Conservation (phyloP, 2,888 invertebrate species). For the Xanthia icteritia region DNA sequence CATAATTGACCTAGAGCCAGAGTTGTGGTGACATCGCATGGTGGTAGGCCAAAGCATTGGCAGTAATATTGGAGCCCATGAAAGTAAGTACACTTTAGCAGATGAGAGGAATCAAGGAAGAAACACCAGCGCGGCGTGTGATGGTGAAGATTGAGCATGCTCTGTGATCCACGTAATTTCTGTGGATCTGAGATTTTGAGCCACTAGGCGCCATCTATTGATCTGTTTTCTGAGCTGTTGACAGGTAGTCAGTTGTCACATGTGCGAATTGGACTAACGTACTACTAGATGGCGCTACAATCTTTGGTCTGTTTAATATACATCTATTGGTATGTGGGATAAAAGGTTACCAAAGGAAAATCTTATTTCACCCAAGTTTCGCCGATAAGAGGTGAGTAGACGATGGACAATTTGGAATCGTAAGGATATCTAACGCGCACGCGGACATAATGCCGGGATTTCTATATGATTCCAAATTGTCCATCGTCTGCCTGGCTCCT, state of each 20-base stretch:
- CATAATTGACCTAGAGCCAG: not conserved
- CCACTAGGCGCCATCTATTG: not conserved
- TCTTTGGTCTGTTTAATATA: no score
- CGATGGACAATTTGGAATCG: no score
- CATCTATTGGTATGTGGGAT: no score
- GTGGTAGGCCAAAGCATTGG: not conserved
- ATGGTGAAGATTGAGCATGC: no score
- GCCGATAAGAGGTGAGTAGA: no score
- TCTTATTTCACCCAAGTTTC: not conserved
- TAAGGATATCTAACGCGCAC: no score
- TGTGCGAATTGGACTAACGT: not conserved
- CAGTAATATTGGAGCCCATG: not conserved
- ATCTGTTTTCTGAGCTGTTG: not conserved
- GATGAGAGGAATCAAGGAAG: not conserved
- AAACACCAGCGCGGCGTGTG: not conserved
- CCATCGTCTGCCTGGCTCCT: no score
- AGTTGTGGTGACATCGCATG: not conserved
- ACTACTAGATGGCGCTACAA: slow-evolving; percentile 15
- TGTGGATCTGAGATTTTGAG: not conserved
- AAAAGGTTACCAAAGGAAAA: no score
- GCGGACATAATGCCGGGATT: no score
- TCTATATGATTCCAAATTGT: no score
- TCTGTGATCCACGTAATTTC: no score
- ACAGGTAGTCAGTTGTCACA: not conserved
- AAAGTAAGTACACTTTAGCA: not conserved